Evolutionary conservation across 1,140 invertebrate species (phyloP), one percentile per base, ranked within the genome.

Genomic region (Neoseiulus cucumeris): DNA sequence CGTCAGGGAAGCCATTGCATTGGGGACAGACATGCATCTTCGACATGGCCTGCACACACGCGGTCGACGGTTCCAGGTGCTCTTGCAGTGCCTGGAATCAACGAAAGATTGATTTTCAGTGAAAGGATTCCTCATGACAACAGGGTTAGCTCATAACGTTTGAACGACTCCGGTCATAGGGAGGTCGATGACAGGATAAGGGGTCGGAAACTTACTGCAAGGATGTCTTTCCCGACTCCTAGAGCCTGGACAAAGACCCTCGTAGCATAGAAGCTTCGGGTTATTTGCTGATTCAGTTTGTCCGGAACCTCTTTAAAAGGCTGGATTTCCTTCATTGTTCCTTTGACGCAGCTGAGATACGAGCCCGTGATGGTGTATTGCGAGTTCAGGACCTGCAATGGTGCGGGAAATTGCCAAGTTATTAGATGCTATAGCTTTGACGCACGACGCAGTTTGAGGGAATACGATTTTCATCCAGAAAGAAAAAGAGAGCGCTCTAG

Each of bases 261-360:
- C 0, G 91, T 91, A 0, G 92, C 92, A 17, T 95, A 86, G 77
- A 98, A 95, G 0, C 91, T 89, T 39, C 91, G 78, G 72, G 88
- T 87, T 47, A 96, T 82, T 75, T 94, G 89, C 17, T 85, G 80
- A 0, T 85, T 85, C 18, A 96, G 79, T 77, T 93, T 94, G 69
- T 85, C 81, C 0, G 91, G 91, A 22, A 93, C 87, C 75, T 95
- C 91, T 1, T 89, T 90, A 74, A 97, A 96, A 0, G 91, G 91
- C 72, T 89, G 85, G 73, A 95, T 81, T 66, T 91, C 85, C 51
- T 86, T 83, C 91, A 97, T 95, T 71, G 90, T 83, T 70, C 89
- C 84, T 66, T 83, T 85, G 41, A 95, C 86, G 76, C 92, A 96
- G 25, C 82, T 81, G 68, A 91, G 75, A 74, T 91, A 89, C 70